These are phyloP conservation scores for Pseudochirops corinnae DNA, from an alignment of 2,797 vertebrate species.

Conservation along the genomic window DNA sequence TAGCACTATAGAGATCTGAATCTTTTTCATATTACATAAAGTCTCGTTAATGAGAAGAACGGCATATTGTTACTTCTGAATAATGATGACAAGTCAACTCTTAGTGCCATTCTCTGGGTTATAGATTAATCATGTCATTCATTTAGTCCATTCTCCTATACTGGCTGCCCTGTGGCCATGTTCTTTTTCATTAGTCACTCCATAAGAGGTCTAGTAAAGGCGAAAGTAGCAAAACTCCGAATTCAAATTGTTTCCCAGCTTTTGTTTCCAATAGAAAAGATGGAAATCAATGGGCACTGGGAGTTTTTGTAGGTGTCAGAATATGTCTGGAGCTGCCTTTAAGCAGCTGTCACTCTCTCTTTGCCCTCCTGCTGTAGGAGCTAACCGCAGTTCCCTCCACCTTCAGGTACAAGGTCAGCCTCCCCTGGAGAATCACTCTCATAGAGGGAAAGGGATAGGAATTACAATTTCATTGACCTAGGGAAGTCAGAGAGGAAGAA, in stretches of 20 bases:
- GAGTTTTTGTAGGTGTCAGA: constrained; percentile 48
- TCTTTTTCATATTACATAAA: constrained; percentile 30
- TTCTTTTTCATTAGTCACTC: constrained; percentile 77
- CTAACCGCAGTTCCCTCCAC: not conserved
- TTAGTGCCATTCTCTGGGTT: constrained; percentile 75
- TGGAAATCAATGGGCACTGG: constrained; percentile 72
- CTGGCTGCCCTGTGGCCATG: constrained; percentile 71
- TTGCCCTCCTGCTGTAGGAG: not conserved
- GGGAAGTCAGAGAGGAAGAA: not conserved
- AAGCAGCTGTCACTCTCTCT: not conserved
- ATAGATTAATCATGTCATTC: constrained; percentile 76
- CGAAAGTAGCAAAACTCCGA: constrained; percentile 66
- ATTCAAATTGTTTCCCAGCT: constrained; percentile 76
- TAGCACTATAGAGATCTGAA: not conserved
- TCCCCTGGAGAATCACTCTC: not conserved
- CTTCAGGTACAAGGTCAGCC: not conserved
- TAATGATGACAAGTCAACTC: constrained; percentile 77
- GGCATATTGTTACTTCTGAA: constrained; percentile 74
- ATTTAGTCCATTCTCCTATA: constrained; percentile 74
- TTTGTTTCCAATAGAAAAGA: constrained; percentile 74
- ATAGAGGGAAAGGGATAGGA: not conserved
- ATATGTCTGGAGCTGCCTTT: constrained; percentile 56
- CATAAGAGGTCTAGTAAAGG: constrained; percentile 75
- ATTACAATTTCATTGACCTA: not conserved
- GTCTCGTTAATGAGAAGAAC: constrained; percentile 75